phyloP scores from a whole-genome alignment of 37 sponge, comb jelly and placozoan species.

The Crambe crambe region DNA sequence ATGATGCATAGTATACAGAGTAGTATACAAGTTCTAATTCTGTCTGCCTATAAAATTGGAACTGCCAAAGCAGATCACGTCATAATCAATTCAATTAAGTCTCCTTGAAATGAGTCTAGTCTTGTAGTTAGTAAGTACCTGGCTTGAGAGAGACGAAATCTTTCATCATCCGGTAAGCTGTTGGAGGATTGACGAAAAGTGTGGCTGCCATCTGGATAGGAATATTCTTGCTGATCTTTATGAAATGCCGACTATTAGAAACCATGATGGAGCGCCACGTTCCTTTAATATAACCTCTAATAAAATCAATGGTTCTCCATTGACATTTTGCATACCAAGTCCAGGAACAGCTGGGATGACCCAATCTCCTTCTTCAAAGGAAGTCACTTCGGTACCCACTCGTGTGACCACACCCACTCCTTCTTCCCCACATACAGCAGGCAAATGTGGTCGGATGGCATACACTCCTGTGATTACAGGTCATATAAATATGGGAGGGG shows the following conservation, averaged over 20 bases:
- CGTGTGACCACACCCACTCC: conserved; percentile 77
- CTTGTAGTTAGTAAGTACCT: conserved; percentile 18
- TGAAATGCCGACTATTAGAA: conserved; percentile 24
- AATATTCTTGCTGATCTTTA: conserved; percentile 49
- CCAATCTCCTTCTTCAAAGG: conserved; percentile 71
- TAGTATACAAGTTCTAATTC: no score
- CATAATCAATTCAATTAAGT: neutral
- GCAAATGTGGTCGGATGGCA: conserved; percentile 58
- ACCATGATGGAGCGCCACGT: conserved; percentile 69
- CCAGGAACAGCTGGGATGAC: conserved; percentile 73
- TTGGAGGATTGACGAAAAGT: conserved; percentile 83
- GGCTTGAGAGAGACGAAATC: conserved; percentile 77
- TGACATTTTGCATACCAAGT: conserved; percentile 43
- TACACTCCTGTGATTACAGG: conserved; percentile 75
- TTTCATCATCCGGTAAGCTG: conserved; percentile 93
- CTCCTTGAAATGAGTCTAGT: neutral
- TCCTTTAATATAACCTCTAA: neutral
- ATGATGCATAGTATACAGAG: neutral
- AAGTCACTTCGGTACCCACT: conserved; percentile 54
- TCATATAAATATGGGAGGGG: neutral
- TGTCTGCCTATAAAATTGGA: no score
- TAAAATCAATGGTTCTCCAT: neutral
- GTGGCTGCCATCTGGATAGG: conserved; percentile 71
- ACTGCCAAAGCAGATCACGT: neutral
- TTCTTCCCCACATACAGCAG: conserved; percentile 91